Evolutionary conservation across 2,888 invertebrate species (phyloP).

Genomic region (Eupithecia abbreviata): DNA sequence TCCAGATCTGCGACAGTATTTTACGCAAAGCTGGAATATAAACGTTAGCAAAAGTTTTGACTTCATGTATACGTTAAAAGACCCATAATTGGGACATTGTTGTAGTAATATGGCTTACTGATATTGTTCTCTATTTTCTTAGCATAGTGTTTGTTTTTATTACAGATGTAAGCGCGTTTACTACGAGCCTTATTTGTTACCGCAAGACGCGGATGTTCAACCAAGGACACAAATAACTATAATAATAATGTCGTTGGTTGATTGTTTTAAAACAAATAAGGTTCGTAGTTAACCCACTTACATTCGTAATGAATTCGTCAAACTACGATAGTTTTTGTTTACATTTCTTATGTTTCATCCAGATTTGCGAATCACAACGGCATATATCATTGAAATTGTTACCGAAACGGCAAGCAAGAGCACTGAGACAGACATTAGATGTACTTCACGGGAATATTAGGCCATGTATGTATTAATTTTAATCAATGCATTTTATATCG

Average conservation of each 20-base stretch:
- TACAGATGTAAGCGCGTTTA: no score
- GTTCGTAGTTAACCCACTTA: no score
- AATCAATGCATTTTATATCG: background rate
- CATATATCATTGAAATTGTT: slow-evolving; percentile 91
- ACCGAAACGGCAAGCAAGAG: slow-evolving; percentile 93
- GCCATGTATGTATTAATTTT: slow-evolving; percentile 61
- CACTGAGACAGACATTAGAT: slow-evolving; percentile 91
- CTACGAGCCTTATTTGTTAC: no score
- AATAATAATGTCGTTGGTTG: no score
- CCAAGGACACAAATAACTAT: no score
- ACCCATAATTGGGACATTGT: background rate
- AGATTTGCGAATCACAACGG: slow-evolving; percentile 94
- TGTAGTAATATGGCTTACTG: background rate
- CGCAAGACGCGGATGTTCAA: no score
- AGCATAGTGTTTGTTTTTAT: slow-evolving; percentile 8
- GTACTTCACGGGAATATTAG: slow-evolving; percentile 87
- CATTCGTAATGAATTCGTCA: no score
- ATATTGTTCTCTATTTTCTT: background rate
- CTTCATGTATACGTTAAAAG: no score
- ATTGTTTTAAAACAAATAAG: no score
- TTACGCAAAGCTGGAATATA: no score
- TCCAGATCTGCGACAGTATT: no score
- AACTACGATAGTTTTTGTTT: slow-evolving; percentile 16
- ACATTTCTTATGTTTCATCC: slow-evolving; percentile 44
- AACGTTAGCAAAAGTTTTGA: no score